A percentile compares a stretch with the other conserved stretches of the same genome.
Evolutionary conservation across 2,113 vertebrate genomes (phyloP).

Genomic region (Malurus cyaneus): DNA sequence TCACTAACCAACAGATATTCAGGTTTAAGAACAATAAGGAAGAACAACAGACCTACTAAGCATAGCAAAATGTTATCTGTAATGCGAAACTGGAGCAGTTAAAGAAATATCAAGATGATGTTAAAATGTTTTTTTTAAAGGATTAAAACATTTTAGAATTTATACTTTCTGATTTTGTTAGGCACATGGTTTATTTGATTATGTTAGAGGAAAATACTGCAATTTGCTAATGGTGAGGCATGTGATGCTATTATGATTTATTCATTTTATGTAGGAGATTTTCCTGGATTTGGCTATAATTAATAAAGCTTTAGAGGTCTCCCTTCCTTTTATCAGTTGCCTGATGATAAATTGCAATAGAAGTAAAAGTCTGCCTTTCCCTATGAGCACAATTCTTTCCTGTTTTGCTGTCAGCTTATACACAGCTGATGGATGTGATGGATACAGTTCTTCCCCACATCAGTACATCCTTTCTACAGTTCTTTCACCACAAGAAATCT

Average conservation of each 20-base stretch:
- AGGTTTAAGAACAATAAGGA: background rate
- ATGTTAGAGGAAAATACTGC: background rate
- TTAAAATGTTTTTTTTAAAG: background rate
- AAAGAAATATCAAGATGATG: background rate
- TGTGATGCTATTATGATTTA: background rate
- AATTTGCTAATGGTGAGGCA: conserved; percentile 17
- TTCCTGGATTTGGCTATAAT: conserved; percentile 29
- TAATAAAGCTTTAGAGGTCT: conserved; percentile 36
- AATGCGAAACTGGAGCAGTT: background rate
- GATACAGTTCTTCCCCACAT: background rate
- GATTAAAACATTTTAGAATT: background rate
- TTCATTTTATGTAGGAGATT: conserved; percentile 9
- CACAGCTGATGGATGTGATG: background rate
- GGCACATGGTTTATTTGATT: background rate
- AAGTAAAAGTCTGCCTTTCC: background rate
- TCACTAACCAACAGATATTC: background rate
- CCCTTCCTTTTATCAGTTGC: background rate
- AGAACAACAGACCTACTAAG: background rate
- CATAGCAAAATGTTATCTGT: background rate
- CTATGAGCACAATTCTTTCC: background rate
- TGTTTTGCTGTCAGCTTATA: background rate
- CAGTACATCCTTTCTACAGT: background rate
- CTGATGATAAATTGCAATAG: background rate
- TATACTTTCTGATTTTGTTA: background rate
- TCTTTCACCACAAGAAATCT: background rate